Conservation (phyloP, 2,113 vertebrate genomes). For the Casuarius casuarius region DNA sequence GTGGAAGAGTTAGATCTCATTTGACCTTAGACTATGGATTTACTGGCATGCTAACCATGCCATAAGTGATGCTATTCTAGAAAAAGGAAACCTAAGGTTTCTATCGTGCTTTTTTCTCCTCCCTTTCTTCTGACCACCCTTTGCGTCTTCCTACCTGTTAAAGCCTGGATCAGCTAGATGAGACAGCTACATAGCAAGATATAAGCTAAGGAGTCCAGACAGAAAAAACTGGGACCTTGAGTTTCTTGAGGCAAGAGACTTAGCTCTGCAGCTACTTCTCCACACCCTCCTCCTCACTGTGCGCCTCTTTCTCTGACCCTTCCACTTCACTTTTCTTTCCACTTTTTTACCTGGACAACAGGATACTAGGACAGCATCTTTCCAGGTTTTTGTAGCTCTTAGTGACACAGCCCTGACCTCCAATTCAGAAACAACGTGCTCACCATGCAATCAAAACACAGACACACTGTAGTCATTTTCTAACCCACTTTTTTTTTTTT, state of each 20-base stretch:
- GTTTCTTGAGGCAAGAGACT: background rate
- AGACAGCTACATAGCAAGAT: background rate
- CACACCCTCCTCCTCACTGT: background rate
- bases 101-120: background rate
- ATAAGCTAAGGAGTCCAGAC: background rate
- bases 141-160: background rate
- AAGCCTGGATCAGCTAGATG: background rate
- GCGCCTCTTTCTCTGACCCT: background rate
- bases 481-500: background rate
- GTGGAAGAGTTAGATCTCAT: background rate
- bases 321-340: background rate
- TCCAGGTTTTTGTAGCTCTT: background rate
- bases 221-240: background rate
- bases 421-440: background rate
- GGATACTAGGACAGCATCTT: background rate
- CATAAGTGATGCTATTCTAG: background rate
- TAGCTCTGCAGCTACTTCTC: background rate
- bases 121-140: background rate
- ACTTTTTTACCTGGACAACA: background rate
- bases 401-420: background rate
- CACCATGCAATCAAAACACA: background rate
- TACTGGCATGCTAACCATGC: background rate
- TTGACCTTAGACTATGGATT: background rate
- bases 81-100: background rate
- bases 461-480: fast-evolving